These are phyloP conservation scores for Furnarius figulus DNA, from an alignment of 2,113 vertebrate genomes.

Conservation along the genomic window DNA sequence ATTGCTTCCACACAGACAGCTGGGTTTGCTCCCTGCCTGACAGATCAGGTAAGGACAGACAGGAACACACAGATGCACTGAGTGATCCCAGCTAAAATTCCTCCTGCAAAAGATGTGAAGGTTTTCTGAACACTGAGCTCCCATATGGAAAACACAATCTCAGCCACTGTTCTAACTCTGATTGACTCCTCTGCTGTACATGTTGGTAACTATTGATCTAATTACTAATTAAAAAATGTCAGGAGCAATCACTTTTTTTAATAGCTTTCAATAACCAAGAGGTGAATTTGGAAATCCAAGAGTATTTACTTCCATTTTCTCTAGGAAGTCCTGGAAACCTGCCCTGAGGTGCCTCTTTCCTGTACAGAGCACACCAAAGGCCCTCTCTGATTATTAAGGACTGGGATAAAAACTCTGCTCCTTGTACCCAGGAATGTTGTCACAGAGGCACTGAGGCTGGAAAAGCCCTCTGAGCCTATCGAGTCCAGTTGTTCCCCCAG, in stretches of 20 bases:
- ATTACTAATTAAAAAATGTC: neutral
- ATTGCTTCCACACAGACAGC: neutral
- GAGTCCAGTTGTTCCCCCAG: neutral
- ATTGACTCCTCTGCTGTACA: neutral
- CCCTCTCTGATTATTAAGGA: neutral
- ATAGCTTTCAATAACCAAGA: neutral
- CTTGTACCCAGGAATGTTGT: neutral
- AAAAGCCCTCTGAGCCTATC: neutral
- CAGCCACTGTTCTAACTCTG: neutral
- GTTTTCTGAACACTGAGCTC: neutral
- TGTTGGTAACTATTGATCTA: neutral
- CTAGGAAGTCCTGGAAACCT: neutral
- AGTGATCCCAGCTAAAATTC: neutral
- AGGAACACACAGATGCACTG: neutral
- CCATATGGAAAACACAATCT: neutral
- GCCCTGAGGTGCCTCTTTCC: neutral
- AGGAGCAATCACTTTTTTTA: neutral
- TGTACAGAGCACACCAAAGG: neutral
- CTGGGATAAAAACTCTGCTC: neutral
- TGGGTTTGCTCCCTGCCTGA: neutral
- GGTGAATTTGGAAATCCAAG: neutral
- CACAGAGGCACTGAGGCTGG: neutral
- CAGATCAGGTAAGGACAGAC: neutral
- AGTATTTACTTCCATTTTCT: neutral
- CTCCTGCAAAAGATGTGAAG: neutral